Evolutionary conservation across 2,888 invertebrate genomes (phyloP), one percentile per base, ranked within the genome.

Genomic region (Drosophila phalerata): DNA sequence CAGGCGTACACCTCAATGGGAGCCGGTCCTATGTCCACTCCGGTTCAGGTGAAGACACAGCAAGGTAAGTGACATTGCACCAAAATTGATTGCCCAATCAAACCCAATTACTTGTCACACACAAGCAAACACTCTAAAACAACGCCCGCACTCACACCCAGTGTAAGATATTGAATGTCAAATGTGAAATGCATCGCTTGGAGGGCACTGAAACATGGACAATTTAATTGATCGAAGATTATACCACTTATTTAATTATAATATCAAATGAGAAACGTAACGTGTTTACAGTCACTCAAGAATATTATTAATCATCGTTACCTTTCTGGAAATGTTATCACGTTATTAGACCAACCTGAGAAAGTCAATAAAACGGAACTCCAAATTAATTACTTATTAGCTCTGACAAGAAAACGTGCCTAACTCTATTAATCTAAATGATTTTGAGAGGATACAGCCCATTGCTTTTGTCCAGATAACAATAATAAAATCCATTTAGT

Each of bases 41-140:
- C 98, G n/a, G 97, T 98, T n/a, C 98, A 98, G 93, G 98, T 99
- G 87, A 98, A 98, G 94, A 99, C 98, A 30, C 98, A 98, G 91
- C 98, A 98, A 95, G 99, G 97, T 97, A 93, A 91, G 92, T 79
- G 62, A n/a, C n/a, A 40, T 10, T 17, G 47, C n/a, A 17, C 37
- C 30, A 32, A 62, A 58, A 58, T 58, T 58, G 57, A 74, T 68
- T 62, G 68, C 48, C 32, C 49, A 67, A 62, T 70, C 76, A 51
- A 10, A 68, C 34, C 49, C 72, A 80, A 77, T 80, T 75, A 61
- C 32, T 57, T 78, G 56, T 53, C 63, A 47, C 57, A 51, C 61
- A 61, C 51, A 69, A 61, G 56, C 13, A 58, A 28, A 34, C 40
- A 48, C 51, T n/a, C 43, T 8, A 10, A 17, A 19, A 37, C 45